Conservation (phyloP, 2,113 vertebrate species). For the Mormoops blainvillei region DNA sequence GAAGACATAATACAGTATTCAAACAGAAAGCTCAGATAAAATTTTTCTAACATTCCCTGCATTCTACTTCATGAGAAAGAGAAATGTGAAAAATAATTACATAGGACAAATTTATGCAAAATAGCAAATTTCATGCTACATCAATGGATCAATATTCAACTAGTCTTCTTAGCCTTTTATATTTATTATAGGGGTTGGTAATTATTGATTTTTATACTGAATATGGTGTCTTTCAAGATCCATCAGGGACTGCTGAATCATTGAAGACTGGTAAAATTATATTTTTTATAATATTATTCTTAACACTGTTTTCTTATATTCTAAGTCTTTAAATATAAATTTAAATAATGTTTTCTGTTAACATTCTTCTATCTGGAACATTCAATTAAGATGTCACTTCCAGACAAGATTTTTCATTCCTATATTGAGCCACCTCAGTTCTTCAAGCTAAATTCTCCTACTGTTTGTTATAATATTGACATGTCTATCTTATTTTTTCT, state of each 20-base stretch:
- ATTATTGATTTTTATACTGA: conserved; percentile 48
- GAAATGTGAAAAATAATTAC: conserved; percentile 41
- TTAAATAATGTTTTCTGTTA: conserved; percentile 33
- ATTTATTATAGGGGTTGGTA: conserved; percentile 4
- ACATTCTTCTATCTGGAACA: conserved; percentile 39
- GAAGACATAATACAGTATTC: background rate
- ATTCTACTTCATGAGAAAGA: conserved; percentile 25
- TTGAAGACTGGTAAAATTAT: conserved; percentile 31
- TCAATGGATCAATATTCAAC: conserved; percentile 3
- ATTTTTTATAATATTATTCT: conserved; percentile 38
- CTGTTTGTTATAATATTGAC: conserved; percentile 45
- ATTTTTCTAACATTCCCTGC: conserved; percentile 15
- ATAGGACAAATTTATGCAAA: conserved; percentile 38
- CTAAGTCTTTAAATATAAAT: conserved; percentile 20
- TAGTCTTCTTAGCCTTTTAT: background rate
- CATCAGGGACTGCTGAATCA: background rate
- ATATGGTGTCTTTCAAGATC: conserved; percentile 15
- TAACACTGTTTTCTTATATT: conserved; percentile 44
- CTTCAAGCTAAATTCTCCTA: conserved; percentile 58
- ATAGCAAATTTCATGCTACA: conserved; percentile 7
- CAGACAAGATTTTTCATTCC: conserved; percentile 30
- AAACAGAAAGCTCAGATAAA: conserved; percentile 8
- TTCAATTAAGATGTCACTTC: conserved; percentile 43
- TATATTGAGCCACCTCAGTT: background rate
- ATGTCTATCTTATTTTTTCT: conserved; percentile 54